phyloP scores from a whole-genome alignment of 2,888 invertebrate species.

The Mesochorus sp. region DNA sequence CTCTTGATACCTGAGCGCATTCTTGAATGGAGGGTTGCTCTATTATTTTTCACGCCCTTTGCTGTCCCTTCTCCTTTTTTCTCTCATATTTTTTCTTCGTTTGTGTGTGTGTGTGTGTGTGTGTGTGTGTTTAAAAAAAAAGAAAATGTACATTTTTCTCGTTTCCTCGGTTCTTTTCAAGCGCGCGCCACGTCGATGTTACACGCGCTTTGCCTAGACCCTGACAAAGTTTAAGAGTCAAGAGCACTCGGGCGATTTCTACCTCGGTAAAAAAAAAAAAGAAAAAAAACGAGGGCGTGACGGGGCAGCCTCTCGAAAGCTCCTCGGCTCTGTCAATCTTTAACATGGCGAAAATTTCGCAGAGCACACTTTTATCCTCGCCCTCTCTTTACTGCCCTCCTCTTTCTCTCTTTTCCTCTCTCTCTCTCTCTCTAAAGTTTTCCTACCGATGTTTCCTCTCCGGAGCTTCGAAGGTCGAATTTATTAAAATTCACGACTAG shows the following conservation, averaged over 20 bases:
- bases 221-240: conserved; percentile 42
- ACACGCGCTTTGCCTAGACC: conserved; percentile 21
- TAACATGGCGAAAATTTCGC: conserved; percentile 12
- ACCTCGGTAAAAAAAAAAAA: conserved; percentile 22
- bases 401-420: not conserved
- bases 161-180: not conserved
- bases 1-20: no score
- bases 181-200: not conserved
- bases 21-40: no score
- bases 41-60: no score
- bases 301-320: conserved; percentile 26
- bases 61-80: not conserved
- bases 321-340: conserved; percentile 29
- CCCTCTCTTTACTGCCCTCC: not conserved
- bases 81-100: not conserved
- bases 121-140: no score
- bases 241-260: conserved; percentile 32
- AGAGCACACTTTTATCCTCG: not conserved
- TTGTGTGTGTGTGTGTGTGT: no score
- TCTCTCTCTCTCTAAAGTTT: conserved; percentile 6
- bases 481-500: conserved; percentile 21
- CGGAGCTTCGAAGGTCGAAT: conserved; percentile 9
- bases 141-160: not conserved
- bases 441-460: conserved; percentile 10
- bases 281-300: conserved; percentile 20